These are phyloP conservation scores for Todiramphus chloris DNA, from an alignment of 2,113 vertebrate species.

Conservation along the genomic window DNA sequence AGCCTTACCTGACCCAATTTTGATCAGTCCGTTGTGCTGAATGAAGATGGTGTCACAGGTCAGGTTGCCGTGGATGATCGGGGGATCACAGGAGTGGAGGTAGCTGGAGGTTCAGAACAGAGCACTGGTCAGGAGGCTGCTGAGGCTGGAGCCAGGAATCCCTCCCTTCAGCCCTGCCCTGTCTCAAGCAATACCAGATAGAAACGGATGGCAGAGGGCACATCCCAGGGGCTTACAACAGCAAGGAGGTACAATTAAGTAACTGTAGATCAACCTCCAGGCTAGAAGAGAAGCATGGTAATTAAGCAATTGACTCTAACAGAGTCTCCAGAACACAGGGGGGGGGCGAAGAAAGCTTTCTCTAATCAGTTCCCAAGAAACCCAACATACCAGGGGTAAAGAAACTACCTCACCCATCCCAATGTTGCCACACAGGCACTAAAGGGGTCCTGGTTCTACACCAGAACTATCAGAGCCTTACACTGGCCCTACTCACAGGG, in stretches of 20 bases:
- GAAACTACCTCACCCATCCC: neutral
- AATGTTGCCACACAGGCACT: neutral
- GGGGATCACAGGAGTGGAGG: slow-evolving; percentile 95
- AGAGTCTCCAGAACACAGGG: fast-evolving
- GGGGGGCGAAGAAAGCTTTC: neutral
- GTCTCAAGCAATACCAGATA: neutral
- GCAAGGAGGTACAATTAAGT: neutral
- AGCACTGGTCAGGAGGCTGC: slow-evolving; percentile 24
- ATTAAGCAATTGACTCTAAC: neutral
- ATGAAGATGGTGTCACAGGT: slow-evolving; percentile 99
- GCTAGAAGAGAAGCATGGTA: neutral
- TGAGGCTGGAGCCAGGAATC: slow-evolving; percentile 1
- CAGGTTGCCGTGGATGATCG: slow-evolving; percentile 98
- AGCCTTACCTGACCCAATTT: slow-evolving; percentile 94
- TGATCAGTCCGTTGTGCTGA: slow-evolving; percentile 99
- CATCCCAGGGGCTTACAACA: neutral
- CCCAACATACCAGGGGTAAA: neutral
- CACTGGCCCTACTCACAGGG: neutral
- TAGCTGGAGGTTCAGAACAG: slow-evolving; percentile 80
- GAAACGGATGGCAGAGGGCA: neutral
- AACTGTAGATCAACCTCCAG: neutral
- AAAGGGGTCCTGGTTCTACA: neutral
- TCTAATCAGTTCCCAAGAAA: neutral
- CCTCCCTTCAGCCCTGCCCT: neutral
- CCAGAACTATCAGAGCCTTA: neutral